Evolutionary conservation across 2,888 invertebrate species (phyloP).

Genomic region (Melangyna quadrimaculata): DNA sequence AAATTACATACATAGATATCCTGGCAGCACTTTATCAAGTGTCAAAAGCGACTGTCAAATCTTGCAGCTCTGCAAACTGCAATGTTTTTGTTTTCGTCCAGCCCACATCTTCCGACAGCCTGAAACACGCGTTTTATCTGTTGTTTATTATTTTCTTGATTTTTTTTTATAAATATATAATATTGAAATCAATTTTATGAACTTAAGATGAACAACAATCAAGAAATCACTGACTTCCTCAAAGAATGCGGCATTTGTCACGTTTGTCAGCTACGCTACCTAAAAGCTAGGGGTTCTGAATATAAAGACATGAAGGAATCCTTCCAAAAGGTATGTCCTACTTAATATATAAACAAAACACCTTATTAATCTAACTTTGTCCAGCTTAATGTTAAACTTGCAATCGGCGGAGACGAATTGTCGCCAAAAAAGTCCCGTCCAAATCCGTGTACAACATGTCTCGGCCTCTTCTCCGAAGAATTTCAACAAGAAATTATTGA

Average conservation of each 20-base stretch:
- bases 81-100: constrained; percentile 28
- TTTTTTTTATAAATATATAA: neutral
- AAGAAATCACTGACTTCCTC: constrained; percentile 82
- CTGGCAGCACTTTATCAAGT: too few species aligned
- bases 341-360: neutral
- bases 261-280: constrained; percentile 86
- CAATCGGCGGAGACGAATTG: constrained; percentile 22
- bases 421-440: constrained; percentile 81
- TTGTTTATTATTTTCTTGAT: neutral
- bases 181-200: neutral
- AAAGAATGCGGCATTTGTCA: constrained; percentile 85
- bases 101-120: neutral
- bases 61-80: constrained; percentile 20
- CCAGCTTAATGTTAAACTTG: constrained; percentile 73
- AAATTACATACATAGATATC: too few species aligned
- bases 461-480: constrained; percentile 86
- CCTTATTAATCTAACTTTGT: neutral
- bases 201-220: constrained; percentile 81
- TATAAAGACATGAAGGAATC: constrained; percentile 82
- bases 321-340: constrained; percentile 79
- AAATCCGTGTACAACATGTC: constrained; percentile 86
- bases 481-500: constrained; percentile 82
- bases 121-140: constrained; percentile 35
- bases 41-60: too few species aligned
- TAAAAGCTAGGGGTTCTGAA: constrained; percentile 83